Evolutionary conservation across 2,797 vertebrate genomes (phyloP), one percentile per base, ranked within the genome.

Genomic region (Gouania willdenowi): DNA sequence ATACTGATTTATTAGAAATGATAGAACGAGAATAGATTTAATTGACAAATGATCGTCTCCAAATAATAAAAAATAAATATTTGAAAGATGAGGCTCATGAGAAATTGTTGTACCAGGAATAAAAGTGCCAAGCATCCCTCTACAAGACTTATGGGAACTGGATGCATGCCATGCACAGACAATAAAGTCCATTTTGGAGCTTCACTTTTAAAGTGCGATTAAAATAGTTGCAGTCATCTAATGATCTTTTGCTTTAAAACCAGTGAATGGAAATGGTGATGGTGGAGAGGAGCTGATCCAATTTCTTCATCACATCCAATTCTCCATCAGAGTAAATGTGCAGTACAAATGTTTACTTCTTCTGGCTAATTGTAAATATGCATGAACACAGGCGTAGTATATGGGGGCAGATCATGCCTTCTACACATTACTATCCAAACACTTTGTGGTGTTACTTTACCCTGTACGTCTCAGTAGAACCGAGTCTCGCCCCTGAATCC

Each of bases 271-370:
- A 32, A 52, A 29, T n/a, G 20, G 52, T 48, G 57, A 50, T 20
- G 31, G 35, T 24, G 8, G 5, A 15, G 30, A 55, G 53, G 36
- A 51, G 34, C 41, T 26, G 55, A 56, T 51, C 61, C 45, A 26
- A 54, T 42, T n/a, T 79, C 72, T 82, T 79, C 40, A 26, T 86
- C 70, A 67, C 28, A n/a, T 59, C 44, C 53, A 52, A 42, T 44
- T 41, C 47, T 45, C 66, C 70, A 71, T 77, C 63, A 57, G 33
- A 42, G 49, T 59, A 58, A 65, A 72, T 44, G 43, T 26, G 6
- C 47, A 68, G 66, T 58, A 71, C 49, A 77, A 79, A 76, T 83
- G 84, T 84, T 87, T 82, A 69, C 67, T 74, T 85, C 86, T 82
- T 53, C 42, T 28, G 26, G 36, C 58, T 69, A 67, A 75, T 71